These are phyloP conservation scores for rat (Rattus norvegicus) DNA, from an alignment of 2,113 vertebrate genomes.

Conservation along the genomic window DNA sequence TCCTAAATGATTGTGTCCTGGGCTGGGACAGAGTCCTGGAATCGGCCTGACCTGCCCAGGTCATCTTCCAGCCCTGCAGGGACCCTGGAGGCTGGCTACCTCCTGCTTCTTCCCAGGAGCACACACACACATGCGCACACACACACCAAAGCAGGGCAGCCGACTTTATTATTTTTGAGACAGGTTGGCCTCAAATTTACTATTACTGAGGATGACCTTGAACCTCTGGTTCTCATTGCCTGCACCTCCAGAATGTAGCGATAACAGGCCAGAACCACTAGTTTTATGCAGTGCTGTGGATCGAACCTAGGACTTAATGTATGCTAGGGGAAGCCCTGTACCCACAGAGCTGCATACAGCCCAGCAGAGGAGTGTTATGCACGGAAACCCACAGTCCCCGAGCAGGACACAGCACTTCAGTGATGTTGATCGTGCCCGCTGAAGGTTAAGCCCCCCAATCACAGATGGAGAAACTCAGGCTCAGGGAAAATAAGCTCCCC, in stretches of 20 bases:
- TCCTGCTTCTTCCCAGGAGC: neutral
- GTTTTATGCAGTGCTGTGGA: neutral
- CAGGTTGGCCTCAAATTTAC: neutral
- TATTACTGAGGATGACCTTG: neutral
- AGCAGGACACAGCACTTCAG: neutral
- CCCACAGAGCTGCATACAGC: neutral
- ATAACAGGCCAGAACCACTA: neutral
- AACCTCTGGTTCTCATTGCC: neutral
- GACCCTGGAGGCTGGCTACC: neutral
- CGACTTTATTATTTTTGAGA: neutral
- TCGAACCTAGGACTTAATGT: no score
- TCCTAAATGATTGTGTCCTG: neutral
- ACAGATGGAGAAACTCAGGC: neutral
- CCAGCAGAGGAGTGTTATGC: neutral
- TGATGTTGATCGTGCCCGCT: neutral
- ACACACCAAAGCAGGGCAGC: neutral
- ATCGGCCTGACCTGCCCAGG: neutral
- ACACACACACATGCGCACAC: neutral
- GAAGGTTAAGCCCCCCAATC: neutral
- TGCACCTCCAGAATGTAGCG: no score
- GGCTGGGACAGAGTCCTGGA: neutral
- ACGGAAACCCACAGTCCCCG: neutral
- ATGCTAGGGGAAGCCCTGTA: neutral
- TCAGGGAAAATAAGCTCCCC: neutral
- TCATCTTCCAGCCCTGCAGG: rapidly evolving